phyloP scores from a whole-genome alignment of 2,888 invertebrate genomes.

The Pycnomerus fuliginosus region DNA sequence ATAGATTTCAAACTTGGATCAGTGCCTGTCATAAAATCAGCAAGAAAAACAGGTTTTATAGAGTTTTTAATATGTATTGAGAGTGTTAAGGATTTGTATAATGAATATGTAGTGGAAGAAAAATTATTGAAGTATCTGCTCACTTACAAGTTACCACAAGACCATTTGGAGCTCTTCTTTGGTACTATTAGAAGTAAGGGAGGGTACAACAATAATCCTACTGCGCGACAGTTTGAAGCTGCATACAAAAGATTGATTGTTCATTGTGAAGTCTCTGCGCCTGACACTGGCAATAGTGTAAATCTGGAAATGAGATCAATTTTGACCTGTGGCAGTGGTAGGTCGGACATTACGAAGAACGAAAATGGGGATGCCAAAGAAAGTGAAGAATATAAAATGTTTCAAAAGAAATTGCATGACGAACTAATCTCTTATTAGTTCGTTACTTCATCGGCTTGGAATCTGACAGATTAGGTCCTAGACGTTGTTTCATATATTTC shows the following conservation, averaged over 20 bases:
- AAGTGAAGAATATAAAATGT: background rate
- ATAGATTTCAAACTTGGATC: no score
- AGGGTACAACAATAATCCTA: constrained; percentile 29
- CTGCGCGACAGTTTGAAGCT: constrained; percentile 21
- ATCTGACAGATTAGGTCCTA: constrained; percentile 5
- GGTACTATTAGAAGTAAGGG: constrained; percentile 22
- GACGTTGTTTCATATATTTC: constrained; percentile 18
- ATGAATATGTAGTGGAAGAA: constrained; percentile 11
- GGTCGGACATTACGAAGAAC: background rate
- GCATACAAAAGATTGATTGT: constrained; percentile 27
- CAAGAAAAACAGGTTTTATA: constrained; percentile 24
- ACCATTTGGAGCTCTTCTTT: constrained; percentile 25
- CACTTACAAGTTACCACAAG: constrained; percentile 25
- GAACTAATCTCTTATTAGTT: constrained; percentile 10
- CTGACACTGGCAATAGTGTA: constrained; percentile 25
- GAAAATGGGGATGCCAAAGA: background rate
- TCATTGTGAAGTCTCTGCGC: constrained; percentile 15
- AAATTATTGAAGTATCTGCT: constrained; percentile 20
- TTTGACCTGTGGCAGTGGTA: constrained; percentile 16
- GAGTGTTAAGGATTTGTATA: constrained; percentile 9
- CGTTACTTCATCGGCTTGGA: constrained; percentile 5
- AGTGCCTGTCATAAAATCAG: constrained; percentile 13
- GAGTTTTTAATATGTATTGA: constrained; percentile 16
- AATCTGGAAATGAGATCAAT: constrained; percentile 21
- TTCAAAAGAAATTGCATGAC: background rate